Conservation (phyloP, 2,888 invertebrate species). For the Pristionchus japonicus region DNA sequence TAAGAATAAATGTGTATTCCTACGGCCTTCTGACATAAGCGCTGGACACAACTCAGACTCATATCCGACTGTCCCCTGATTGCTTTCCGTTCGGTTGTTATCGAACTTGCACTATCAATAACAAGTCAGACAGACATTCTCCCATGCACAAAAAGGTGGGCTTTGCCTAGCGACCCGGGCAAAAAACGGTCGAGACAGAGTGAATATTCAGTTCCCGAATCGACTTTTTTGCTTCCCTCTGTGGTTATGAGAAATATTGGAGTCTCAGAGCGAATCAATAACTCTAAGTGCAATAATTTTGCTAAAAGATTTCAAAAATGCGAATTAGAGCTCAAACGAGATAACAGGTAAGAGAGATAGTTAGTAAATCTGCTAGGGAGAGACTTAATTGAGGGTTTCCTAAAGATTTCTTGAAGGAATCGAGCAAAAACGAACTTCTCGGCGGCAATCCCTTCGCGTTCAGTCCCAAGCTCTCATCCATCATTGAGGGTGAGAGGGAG, state of each 20-base stretch:
- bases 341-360: too few relatives aligned
- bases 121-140: neutral
- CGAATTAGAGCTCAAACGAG: neutral
- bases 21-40: neutral
- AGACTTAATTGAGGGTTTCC: too few relatives aligned
- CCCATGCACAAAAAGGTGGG: neutral
- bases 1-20: neutral
- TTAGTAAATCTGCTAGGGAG: too few relatives aligned
- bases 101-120: conserved; percentile 6
- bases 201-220: neutral
- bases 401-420: too few relatives aligned
- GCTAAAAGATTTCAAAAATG: too few relatives aligned
- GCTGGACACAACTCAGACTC: neutral
- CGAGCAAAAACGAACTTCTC: neutral
- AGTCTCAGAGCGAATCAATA: too few relatives aligned
- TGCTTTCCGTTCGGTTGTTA: neutral
- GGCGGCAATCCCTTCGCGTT: neutral
- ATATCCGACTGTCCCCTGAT: neutral
- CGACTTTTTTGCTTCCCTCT: neutral
- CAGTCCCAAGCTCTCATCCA: neutral
- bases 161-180: neutral
- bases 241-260: neutral
- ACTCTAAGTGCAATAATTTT: too few relatives aligned
- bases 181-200: neutral
- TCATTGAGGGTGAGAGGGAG: neutral